Base-by-base conservation (phyloP, 2,113 vertebrate genomes). In the Gobiocypris rarus region DNA sequence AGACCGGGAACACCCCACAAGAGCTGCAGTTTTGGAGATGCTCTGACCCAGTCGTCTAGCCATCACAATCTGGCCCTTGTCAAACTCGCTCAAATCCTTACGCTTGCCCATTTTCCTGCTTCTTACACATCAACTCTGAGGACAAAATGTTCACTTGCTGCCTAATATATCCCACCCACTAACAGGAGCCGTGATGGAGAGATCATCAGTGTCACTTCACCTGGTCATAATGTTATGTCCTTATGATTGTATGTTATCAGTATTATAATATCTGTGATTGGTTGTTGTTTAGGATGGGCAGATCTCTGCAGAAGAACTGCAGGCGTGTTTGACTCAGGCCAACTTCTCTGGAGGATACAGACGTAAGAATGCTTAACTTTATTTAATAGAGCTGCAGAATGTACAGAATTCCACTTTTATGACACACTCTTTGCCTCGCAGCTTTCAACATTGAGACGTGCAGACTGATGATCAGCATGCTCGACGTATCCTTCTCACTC, bases 391-490 rank as follows among this genome's bases (percentile, higher is more conserved):
- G 8, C 4, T 48, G 17, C 28, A 69, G 50, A 54, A 17, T 70
- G 45, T 4, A 5, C 3, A n/a, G 38, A 48, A 8, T 15, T 48
- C 7, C 10, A 4, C 19, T 14, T 31, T 43, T 17, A 2, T 78
- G 10, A 70, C 54, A 19, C 9, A 17, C 77, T 65, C 67, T 84
- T 4, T 65, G 34, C 84, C n/a, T 80, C 67, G 85, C 93, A 99
- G 97, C 97, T 87, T 99, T 99, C 92, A 97, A 96, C 90, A 73
- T 99, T 90, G 98, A 99, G 85, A 97, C 97, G 9, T 99, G 98
- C 90, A 94, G 95, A 65, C 94, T 99, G 86, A 99, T 99, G 98
- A 96, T 99, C 90, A 94, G 91, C 83, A 99, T 99, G 98, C 88
- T 99, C 91, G 97, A 99, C 79, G 98, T 99, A 99, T 99, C 98